Conservation (phyloP, 2,113 vertebrate genomes). For the cattle (Bos taurus) region ARS-UCD2.0 NC_037335.1:58982501-58983000, state of each 20-base stretch:
- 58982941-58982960: neutral
- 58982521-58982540: too few species aligned
- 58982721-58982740: neutral
- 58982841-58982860: neutral
- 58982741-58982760: neutral
- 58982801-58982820: neutral
- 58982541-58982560: too few species aligned
- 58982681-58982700: neutral
- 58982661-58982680: neutral
- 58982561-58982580: too few species aligned
- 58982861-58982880: neutral
- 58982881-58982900: neutral
- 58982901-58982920: neutral
- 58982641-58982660: neutral
- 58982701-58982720: neutral
- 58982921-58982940: neutral
- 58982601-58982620: too few species aligned
- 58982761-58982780: neutral
- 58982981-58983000: neutral
- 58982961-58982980: neutral
- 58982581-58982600: too few species aligned
- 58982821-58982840: neutral
- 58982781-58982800: neutral
- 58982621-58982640: neutral
- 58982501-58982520: too few species aligned